Conservation (phyloP, 2,888 invertebrate species). For the Amphimallon solstitiale region DNA sequence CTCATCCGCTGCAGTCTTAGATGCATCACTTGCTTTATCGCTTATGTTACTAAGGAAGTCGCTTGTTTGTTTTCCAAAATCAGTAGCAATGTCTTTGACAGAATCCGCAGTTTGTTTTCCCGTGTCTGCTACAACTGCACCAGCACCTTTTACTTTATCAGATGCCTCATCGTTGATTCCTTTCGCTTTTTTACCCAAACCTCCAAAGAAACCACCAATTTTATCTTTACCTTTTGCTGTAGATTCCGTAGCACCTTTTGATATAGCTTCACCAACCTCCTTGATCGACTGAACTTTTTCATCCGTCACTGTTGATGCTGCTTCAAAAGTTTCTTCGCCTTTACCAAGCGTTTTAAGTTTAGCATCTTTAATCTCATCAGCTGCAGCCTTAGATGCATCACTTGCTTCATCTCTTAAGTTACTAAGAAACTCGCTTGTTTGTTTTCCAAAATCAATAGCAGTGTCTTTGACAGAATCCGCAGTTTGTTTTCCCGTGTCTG, state of each 20-base stretch:
- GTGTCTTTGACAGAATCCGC: slow-evolving; percentile 19
- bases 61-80: too few species aligned
- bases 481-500: slow-evolving; percentile 28
- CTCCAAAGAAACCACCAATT: too few species aligned
- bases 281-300: too few species aligned
- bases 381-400: slow-evolving; percentile 38
- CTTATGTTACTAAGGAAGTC: too few species aligned
- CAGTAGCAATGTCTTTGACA: too few species aligned
- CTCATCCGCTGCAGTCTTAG: too few species aligned
- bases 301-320: too few species aligned
- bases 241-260: too few species aligned
- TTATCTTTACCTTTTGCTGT: too few species aligned
- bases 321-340: not conserved
- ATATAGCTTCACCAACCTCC: too few species aligned
- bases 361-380: slow-evolving; percentile 26
- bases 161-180: not conserved
- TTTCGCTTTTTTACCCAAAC: too few species aligned
- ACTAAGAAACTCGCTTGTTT: not conserved
- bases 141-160: not conserved
- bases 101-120: not conserved
- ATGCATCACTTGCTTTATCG: too few species aligned
- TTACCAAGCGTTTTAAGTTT: not conserved
- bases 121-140: not conserved
- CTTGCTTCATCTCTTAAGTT: slow-evolving; percentile 24
- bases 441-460: not conserved